Base-by-base conservation (phyloP, 2,797 vertebrate species). In the Pseudomugil gertrudae region DNA sequence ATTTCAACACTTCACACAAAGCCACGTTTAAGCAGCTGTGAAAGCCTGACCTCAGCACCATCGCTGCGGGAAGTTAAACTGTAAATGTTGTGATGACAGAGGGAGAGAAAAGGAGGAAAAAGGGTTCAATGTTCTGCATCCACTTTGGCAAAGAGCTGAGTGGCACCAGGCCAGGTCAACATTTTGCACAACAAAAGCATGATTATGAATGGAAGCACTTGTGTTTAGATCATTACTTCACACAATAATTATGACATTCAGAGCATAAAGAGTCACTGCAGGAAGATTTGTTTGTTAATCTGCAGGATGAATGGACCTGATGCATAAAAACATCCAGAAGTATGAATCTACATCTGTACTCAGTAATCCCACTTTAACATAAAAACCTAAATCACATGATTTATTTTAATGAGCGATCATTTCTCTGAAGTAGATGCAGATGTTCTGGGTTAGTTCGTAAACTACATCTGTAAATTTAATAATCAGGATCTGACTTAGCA, bases 191-290 rank as follows among this genome's bases (percentile, higher is more conserved):
- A 90, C 77, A 67, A 89, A 86, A 85, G 73, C 79, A 83, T 85
- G 84, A 84, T 90, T 88, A 87, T 89, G 87, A 92, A 84, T 92
- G 87, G 92, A 93, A 92, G 90, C 86, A 89, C 79, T 88, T 89
- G 83, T 90, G 89, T 84, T 91, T 85, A 80, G 87, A 91, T 89
- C 84, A 88, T 90, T 90, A 90, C 85, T 86, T 89, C 86, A 91
- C 75, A 78, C 86, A 74, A 87, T 89, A 90, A 93, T 93, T 91
- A 92, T 89, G 90, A 88, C 84, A 91, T 87, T 83, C 84, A 79
- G 85, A 88, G 84, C 48, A 71, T 90, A 91, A 90, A 92, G 89
- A 92, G 80, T 92, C 86, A 91, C 89, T 88, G 88, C 76, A 64
- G 85, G 83, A 78, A 87, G 87, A 92, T 93, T 90, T 91, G 85